Percentiles rank a stretch among this genome's conserved stretches.
Conservation (phyloP, 2,113 vertebrate genomes). For the Gasterosteus aculeatus region DNA sequence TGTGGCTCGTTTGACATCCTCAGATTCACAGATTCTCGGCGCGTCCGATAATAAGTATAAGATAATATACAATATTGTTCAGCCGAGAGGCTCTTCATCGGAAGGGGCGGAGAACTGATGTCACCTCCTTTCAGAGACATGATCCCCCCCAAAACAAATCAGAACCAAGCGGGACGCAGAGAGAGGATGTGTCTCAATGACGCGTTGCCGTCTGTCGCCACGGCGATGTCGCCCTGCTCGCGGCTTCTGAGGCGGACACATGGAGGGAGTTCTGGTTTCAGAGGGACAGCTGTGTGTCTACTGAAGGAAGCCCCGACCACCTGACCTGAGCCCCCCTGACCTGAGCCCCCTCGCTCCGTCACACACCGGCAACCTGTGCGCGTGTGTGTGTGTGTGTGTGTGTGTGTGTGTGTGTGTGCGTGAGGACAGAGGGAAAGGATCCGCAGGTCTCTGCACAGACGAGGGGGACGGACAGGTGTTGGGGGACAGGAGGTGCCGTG, state of each 20-base stretch:
- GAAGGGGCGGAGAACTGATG: not conserved
- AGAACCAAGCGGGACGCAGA: not conserved
- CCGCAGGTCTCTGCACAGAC: conserved; percentile 61
- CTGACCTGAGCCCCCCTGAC: conserved; percentile 54
- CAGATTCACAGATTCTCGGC: too few relatives aligned
- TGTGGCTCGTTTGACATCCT: too few relatives aligned
- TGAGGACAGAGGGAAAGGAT: conserved; percentile 21
- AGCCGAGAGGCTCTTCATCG: not conserved
- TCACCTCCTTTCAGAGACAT: too few relatives aligned
- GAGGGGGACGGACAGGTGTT: conserved; percentile 79
- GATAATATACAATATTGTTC: not conserved
- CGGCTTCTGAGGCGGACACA: conserved; percentile 15
- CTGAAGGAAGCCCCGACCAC: conserved; percentile 49
- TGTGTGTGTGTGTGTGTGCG: conserved; percentile 24
- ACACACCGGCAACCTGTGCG: conserved; percentile 69
- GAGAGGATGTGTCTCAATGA: conserved; percentile 38
- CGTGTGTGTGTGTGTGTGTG: conserved; percentile 38
- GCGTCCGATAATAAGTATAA: too few relatives aligned
- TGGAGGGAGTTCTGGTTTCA: conserved; percentile 73
- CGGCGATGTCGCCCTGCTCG: conserved; percentile 33
- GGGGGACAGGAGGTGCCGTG: conserved; percentile 77
- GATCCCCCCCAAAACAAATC: too few relatives aligned
- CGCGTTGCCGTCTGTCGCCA: conserved; percentile 56
- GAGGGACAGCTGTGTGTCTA: conserved; percentile 72
- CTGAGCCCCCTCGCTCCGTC: conserved; percentile 50